These are phyloP conservation scores for mouse (Mus musculus) DNA, from an alignment of 2,113 vertebrate genomes.

Conservation along the genomic window GRCm39 chr8:81043001-81043500, in stretches of 20 bases:
- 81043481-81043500: not conserved
- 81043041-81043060: not conserved
- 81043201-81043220: not conserved
- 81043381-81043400: slow-evolving; percentile 17
- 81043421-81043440: not conserved
- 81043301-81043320: not conserved
- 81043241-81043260: not conserved
- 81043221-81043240: not conserved
- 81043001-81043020: not conserved
- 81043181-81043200: not conserved
- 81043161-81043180: not conserved
- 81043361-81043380: not conserved
- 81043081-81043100: not conserved
- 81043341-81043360: slow-evolving; percentile 61
- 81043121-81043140: not conserved
- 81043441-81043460: no score
- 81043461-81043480: not conserved
- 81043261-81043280: slow-evolving; percentile 6
- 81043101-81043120: not conserved
- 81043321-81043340: slow-evolving; percentile 45
- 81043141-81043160: not conserved
- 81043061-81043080: not conserved
- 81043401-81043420: not conserved
- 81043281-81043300: not conserved
- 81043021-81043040: not conserved